Conservation (phyloP, 1,140 invertebrate genomes). For the Dendroctonus ponderosae region DNA sequence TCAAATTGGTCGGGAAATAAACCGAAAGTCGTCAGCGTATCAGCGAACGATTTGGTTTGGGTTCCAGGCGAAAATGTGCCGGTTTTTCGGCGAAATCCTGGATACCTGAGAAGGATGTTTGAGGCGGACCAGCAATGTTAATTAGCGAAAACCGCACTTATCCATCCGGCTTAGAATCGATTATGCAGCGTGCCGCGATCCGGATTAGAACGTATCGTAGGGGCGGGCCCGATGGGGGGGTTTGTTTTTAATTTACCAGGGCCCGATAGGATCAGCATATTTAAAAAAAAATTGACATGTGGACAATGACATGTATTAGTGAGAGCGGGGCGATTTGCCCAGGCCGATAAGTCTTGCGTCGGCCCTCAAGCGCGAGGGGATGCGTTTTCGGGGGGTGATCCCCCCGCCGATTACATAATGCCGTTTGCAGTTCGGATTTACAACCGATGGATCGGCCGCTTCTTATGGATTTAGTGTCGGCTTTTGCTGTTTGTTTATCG, state of each 20-base stretch:
- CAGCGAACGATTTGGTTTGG: too few species aligned
- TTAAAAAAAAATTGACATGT: slow-evolving; percentile 43
- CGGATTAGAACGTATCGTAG: background rate
- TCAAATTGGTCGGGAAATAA: slow-evolving; percentile 16
- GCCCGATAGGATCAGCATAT: slow-evolving; percentile 30
- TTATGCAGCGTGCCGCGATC: background rate
- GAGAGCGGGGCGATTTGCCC: slow-evolving; percentile 12
- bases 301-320: slow-evolving; percentile 43
- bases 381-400: slow-evolving; percentile 28
- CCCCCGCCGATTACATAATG: slow-evolving; percentile 45
- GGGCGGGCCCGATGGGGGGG: slow-evolving; percentile 8
- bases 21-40: background rate
- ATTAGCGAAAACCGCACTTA: too few species aligned
- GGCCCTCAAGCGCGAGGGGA: slow-evolving; percentile 25
- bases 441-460: slow-evolving; percentile 39
- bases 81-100: too few species aligned
- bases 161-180: too few species aligned
- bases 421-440: slow-evolving; percentile 47
- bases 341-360: slow-evolving; percentile 2
- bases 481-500: slow-evolving; percentile 38
- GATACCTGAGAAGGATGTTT: too few species aligned
- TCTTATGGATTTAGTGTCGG: slow-evolving; percentile 45
- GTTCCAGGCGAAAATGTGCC: background rate
- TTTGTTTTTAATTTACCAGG: slow-evolving; percentile 35
- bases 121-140: too few species aligned